A percentile compares a stretch with the other conserved stretches of the same genome.
Conservation (phyloP, 2,797 vertebrate genomes). For the Masticophis lateralis region DNA sequence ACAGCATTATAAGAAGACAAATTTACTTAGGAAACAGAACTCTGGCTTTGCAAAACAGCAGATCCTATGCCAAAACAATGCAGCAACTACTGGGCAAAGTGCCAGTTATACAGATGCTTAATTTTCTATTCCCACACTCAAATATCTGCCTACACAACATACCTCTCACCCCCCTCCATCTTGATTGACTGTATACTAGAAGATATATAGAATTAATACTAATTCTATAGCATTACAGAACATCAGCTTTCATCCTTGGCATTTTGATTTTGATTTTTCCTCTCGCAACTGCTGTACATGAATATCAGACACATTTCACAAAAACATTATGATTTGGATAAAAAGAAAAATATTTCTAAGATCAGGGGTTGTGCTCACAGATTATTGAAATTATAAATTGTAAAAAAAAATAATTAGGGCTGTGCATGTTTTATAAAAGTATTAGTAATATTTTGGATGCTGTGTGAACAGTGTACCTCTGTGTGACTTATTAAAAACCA, state of each 20-base stretch:
- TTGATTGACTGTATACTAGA: not conserved
- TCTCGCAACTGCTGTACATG: not conserved
- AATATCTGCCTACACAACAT: not conserved
- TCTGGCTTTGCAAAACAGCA: not conserved
- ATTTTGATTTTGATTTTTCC: not conserved
- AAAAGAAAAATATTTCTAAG: not conserved
- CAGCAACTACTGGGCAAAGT: constrained; percentile 6
- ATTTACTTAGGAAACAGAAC: constrained; percentile 25
- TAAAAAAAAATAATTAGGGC: not conserved
- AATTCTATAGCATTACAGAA: not conserved
- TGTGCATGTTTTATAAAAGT: not conserved
- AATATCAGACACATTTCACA: not conserved
- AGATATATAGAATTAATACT: not conserved
- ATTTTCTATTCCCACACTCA: constrained; percentile 15
- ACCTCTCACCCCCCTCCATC: too few relatives aligned
- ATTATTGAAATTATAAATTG: not conserved
- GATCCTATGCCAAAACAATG: constrained; percentile 27
- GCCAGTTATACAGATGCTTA: not conserved
- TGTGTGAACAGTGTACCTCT: not conserved
- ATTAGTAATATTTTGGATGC: not conserved
- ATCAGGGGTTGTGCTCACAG: not conserved
- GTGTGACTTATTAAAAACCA: not conserved
- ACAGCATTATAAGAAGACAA: constrained; percentile 3
- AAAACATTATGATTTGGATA: not conserved
- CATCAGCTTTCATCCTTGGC: not conserved